phyloP scores from a whole-genome alignment of 1,140 invertebrate species.

The Papilio polytes region DNA sequence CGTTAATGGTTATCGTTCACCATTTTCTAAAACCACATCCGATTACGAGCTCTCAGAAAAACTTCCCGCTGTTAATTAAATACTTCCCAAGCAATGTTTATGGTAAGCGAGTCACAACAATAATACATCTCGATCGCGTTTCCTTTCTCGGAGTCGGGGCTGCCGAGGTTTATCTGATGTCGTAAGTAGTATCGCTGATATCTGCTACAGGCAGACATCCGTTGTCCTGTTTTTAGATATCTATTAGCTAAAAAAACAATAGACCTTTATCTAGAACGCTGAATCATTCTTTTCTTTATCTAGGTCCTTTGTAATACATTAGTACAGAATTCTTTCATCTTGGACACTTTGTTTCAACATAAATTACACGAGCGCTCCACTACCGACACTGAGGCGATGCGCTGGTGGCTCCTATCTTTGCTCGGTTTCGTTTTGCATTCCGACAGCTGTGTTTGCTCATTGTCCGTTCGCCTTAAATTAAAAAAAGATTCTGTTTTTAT shows the following conservation, averaged over 20 bases:
- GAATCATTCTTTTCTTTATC: constrained; percentile 47
- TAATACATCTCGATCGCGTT: constrained; percentile 69
- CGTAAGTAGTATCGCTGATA: constrained; percentile 60
- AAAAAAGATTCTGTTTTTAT: constrained; percentile 74
- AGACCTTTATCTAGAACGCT: constrained; percentile 42
- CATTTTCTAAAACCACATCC: constrained; percentile 49
- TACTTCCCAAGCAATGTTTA: constrained; percentile 66
- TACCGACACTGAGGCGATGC: constrained; percentile 60
- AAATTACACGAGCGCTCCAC: constrained; percentile 65
- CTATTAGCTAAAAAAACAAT: constrained; percentile 62
- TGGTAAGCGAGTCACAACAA: constrained; percentile 75
- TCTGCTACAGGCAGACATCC: constrained; percentile 57
- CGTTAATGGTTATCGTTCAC: constrained; percentile 40
- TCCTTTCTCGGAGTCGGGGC: constrained; percentile 67
- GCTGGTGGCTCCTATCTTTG: constrained; percentile 58
- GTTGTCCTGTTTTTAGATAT: constrained; percentile 61
- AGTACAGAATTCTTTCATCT: constrained; percentile 72
- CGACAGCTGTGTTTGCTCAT: constrained; percentile 80
- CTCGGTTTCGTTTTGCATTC: constrained; percentile 77
- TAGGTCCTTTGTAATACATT: constrained; percentile 63
- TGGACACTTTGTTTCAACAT: constrained; percentile 70
- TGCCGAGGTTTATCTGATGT: constrained; percentile 70
- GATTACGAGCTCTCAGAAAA: constrained; percentile 57
- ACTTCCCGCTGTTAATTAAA: constrained; percentile 72
- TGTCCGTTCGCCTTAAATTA: constrained; percentile 78